phyloP scores from a whole-genome alignment of 2,113 vertebrate species.

The Pseudorectes ferrugineus region DNA sequence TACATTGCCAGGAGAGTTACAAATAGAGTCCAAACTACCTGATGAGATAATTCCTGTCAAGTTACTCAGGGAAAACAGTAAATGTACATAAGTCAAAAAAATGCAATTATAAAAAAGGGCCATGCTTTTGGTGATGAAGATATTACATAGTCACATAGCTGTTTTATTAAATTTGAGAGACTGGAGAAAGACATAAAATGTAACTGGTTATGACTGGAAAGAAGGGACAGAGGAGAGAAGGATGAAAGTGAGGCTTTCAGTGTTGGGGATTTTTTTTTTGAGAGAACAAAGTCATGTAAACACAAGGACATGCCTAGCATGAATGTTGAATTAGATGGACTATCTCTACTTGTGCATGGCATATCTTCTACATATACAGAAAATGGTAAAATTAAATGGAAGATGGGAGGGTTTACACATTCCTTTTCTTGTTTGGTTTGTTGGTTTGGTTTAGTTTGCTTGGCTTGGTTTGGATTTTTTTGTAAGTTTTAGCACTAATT shows the following conservation, averaged over 20 bases:
- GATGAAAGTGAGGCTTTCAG: background rate
- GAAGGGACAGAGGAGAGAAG: background rate
- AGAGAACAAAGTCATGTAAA: background rate
- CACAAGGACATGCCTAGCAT: background rate
- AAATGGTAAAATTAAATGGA: background rate
- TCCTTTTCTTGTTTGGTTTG: background rate
- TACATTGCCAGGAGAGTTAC: background rate
- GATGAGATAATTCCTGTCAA: background rate
- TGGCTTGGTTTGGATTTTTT: background rate
- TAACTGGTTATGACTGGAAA: background rate
- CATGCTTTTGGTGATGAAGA: background rate
- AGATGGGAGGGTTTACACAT: background rate
- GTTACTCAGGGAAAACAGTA: background rate
- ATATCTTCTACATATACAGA: background rate
- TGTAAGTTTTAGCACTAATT: background rate
- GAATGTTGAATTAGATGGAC: background rate
- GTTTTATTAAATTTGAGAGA: background rate
- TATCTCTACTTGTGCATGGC: background rate
- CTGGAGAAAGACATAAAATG: background rate
- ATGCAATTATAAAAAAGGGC: fast-evolving
- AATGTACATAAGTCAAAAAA: background rate
- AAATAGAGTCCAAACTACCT: background rate
- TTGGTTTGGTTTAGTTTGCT: background rate
- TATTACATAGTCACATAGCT: background rate
- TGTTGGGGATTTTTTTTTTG: background rate